Percentiles rank a stretch among this genome's conserved stretches.
Conservation (phyloP, 2,113 vertebrate species). For the Alectura lathami region DNA sequence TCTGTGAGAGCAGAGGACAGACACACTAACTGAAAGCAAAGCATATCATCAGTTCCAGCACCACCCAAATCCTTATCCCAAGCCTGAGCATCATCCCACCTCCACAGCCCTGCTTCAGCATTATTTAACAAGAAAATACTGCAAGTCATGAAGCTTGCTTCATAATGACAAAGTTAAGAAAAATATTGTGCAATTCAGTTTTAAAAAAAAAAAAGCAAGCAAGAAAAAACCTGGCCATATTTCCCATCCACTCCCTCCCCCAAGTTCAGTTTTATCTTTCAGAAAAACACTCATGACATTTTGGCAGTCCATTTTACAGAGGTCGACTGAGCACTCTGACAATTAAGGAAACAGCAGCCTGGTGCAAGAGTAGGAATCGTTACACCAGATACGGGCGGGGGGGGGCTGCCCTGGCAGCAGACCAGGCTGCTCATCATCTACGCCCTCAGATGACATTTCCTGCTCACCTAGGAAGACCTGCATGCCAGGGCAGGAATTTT, state of each 20-base stretch:
- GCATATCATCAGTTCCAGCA: background rate
- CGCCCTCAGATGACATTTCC: background rate
- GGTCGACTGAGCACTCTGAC: background rate
- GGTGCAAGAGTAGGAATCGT: background rate
- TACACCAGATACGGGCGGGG: background rate
- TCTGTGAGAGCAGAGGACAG: background rate
- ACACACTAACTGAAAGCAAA: background rate
- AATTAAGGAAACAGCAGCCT: background rate
- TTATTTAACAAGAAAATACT: conserved; percentile 33
- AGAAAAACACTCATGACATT: background rate
- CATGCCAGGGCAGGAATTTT: background rate
- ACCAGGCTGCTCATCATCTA: background rate
- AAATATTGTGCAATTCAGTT: conserved; percentile 42
- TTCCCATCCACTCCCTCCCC: background rate
- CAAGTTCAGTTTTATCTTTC: background rate
- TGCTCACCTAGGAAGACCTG: background rate
- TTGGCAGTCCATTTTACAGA: background rate
- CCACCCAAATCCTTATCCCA: background rate
- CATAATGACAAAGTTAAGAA: background rate
- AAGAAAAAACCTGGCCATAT: too few relatives aligned
- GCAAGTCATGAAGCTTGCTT: conserved; percentile 42
- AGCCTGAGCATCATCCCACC: background rate
- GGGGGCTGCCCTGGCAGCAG: background rate
- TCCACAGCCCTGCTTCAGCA: background rate
- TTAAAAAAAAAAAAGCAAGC: background rate